phyloP scores from a whole-genome alignment of 2,797 vertebrate species.

The Alca torda region DNA sequence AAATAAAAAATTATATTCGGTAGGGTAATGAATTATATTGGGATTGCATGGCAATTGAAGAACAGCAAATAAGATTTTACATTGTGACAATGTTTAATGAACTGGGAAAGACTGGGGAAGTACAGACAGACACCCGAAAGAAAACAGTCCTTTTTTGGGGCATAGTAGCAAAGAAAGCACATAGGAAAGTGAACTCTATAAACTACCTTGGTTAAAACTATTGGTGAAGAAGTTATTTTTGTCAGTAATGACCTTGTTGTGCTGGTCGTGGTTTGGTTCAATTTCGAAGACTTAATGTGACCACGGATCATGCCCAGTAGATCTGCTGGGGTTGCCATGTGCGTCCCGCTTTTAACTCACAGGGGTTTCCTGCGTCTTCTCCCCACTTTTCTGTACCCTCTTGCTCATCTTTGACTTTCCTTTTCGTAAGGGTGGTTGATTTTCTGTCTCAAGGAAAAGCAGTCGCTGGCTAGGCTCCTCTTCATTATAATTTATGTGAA shows the following conservation, averaged over 20 bases:
- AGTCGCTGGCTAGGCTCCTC: background rate
- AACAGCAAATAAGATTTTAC: background rate
- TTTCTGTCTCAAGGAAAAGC: background rate
- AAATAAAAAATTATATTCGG: background rate
- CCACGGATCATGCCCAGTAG: background rate
- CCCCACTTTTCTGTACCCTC: background rate
- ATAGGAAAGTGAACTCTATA: background rate
- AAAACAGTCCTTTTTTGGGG: background rate
- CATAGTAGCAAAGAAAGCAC: background rate
- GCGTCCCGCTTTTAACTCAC: background rate
- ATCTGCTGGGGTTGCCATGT: background rate
- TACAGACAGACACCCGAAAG: background rate
- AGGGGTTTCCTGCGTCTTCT: background rate
- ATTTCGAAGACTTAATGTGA: background rate
- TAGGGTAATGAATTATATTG: background rate
- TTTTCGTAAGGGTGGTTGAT: background rate
- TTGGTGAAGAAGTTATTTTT: background rate
- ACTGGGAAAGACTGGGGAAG: background rate
- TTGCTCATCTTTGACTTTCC: background rate
- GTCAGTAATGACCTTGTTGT: background rate
- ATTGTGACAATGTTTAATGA: background rate
- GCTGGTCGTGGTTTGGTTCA: background rate
- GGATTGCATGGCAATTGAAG: background rate
- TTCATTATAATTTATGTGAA: conserved; percentile 23
- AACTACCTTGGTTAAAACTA: background rate